Percentiles rank a stretch among this genome's conserved stretches.
These are phyloP conservation scores for Onychostruthus taczanowskii DNA, from an alignment of 2,113 vertebrate species.

Conservation along the genomic window DNA sequence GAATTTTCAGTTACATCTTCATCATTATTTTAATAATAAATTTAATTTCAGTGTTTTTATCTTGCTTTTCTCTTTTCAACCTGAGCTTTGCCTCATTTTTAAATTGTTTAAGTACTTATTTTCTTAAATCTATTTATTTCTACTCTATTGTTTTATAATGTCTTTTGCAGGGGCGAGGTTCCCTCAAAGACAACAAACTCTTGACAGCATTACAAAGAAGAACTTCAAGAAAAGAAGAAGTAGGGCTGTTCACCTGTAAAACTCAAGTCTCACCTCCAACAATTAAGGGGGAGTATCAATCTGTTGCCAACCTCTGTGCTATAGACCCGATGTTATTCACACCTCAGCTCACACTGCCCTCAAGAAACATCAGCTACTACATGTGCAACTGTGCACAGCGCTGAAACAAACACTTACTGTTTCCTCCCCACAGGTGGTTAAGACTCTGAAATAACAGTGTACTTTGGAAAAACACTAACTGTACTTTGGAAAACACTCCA, in stretches of 20 bases:
- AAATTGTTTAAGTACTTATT: neutral
- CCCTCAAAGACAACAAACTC: neutral
- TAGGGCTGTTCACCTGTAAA: neutral
- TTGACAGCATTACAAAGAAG: neutral
- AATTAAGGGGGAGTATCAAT: neutral
- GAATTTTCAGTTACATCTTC: neutral
- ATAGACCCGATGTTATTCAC: neutral
- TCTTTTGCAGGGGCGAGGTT: fast-evolving
- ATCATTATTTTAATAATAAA: neutral
- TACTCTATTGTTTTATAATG: neutral
- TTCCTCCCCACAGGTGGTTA: neutral
- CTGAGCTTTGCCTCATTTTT: neutral
- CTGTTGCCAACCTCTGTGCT: neutral
- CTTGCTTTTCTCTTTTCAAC: neutral
- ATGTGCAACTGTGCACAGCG: neutral
- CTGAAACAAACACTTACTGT: neutral
- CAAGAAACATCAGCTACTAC: neutral
- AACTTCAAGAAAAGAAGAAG: neutral
- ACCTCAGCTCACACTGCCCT: neutral
- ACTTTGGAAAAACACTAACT: neutral
- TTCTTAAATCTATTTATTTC: neutral
- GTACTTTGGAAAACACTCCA: neutral
- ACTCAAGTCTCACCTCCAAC: neutral
- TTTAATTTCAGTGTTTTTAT: neutral
- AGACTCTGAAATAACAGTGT: neutral